A percentile compares a stretch with the other conserved stretches of the same genome.
Evolutionary conservation across 1,140 invertebrate species (phyloP).

Genomic region (Gerris buenoi): DNA sequence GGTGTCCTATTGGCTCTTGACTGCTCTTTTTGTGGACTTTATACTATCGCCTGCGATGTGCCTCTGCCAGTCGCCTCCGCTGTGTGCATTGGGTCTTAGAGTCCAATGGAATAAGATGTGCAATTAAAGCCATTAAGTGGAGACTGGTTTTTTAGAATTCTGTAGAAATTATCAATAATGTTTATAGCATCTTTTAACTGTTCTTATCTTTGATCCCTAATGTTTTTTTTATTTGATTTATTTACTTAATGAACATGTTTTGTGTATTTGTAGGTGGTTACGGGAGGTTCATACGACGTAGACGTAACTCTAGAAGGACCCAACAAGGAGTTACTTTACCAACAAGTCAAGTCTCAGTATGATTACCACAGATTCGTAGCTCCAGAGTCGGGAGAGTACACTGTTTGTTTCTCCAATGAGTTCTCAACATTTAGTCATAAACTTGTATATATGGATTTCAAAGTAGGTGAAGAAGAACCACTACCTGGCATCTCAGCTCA

Average conservation of each 20-base stretch:
- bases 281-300: slow-evolving; percentile 97
- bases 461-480: slow-evolving; percentile 80
- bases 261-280: slow-evolving; percentile 65
- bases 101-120: no score
- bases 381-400: slow-evolving; percentile 57
- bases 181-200: no score
- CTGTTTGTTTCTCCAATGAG: slow-evolving; percentile 96
- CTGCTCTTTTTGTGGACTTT: no score
- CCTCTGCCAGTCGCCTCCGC: no score
- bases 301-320: slow-evolving; percentile 85
- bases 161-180: no score
- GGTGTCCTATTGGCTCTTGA: no score
- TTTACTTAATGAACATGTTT: neutral
- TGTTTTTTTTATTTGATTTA: no score
- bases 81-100: no score
- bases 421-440: slow-evolving; percentile 99
- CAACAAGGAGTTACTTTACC: slow-evolving; percentile 76
- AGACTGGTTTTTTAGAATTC: no score
- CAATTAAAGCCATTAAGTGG: no score
- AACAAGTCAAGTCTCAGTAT: slow-evolving; percentile 84
- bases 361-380: slow-evolving; percentile 80
- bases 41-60: no score
- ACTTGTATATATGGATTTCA: slow-evolving; percentile 95
- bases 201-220: no score
- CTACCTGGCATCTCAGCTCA: slow-evolving; percentile 76